Evolutionary conservation across 2,888 invertebrate species (phyloP).

Genomic region (Epirrhoe tristata): DNA sequence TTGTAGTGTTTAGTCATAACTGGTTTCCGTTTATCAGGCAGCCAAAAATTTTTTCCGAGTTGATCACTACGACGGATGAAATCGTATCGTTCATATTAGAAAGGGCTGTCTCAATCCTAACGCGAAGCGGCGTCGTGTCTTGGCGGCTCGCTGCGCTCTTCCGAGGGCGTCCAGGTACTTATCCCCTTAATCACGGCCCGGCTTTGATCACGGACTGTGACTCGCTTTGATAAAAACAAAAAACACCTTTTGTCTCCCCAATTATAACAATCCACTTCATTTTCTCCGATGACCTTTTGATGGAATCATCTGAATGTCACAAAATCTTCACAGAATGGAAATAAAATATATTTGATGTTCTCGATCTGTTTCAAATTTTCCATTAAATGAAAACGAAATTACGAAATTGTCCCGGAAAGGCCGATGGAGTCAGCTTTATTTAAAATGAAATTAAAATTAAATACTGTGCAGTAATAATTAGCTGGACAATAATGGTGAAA

Average conservation of each 20-base stretch:
- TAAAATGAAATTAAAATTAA: slow-evolving; percentile 13
- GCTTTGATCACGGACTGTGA: slow-evolving; percentile 31
- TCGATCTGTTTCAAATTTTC: slow-evolving; percentile 16
- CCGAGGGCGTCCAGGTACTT: slow-evolving; percentile 30
- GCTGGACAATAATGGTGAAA: slow-evolving; percentile 11
- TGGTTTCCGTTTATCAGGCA: too few species aligned
- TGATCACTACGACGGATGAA: neutral
- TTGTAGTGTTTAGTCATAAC: too few species aligned
- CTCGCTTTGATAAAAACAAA: slow-evolving; percentile 41
- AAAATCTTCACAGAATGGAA: slow-evolving; percentile 16
- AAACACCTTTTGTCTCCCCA: slow-evolving; percentile 43
- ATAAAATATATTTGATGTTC: slow-evolving; percentile 13
- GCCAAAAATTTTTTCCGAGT: too few species aligned
- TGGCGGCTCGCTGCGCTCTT: slow-evolving; percentile 9
- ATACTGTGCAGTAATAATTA: slow-evolving; percentile 8
- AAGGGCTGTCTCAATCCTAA: neutral
- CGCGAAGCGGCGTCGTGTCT: neutral
- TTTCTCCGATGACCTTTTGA: slow-evolving; percentile 30
- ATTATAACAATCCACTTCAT: slow-evolving; percentile 53
- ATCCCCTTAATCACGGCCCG: slow-evolving; percentile 39
- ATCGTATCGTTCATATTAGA: neutral
- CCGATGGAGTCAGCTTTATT: slow-evolving; percentile 7
- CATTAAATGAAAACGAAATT: slow-evolving; percentile 9
- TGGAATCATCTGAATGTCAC: slow-evolving; percentile 14
- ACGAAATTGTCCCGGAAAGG: neutral